phyloP scores from a whole-genome alignment of 1,140 invertebrate genomes.

The Aphelinus atriplicis region DNA sequence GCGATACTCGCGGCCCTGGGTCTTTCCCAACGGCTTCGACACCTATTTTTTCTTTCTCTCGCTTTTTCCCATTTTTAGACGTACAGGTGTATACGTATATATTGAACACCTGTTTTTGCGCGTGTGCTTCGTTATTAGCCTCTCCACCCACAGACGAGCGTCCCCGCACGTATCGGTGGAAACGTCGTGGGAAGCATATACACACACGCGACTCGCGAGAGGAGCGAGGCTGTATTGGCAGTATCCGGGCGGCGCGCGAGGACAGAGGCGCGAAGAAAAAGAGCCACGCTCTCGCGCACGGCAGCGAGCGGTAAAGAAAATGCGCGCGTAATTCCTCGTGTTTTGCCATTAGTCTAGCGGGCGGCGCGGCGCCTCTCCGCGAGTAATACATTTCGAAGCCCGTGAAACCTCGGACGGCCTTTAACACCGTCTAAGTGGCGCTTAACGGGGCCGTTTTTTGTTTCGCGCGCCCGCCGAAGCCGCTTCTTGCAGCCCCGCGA shows the following conservation, averaged over 20 bases:
- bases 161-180: too few relatives aligned
- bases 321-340: conserved; percentile 43
- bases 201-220: too few relatives aligned
- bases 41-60: too few relatives aligned
- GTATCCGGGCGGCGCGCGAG: background rate
- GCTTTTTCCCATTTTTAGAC: too few relatives aligned
- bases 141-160: too few relatives aligned
- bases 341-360: conserved; percentile 32
- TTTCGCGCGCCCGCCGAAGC: conserved; percentile 13
- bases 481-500: conserved; percentile 37
- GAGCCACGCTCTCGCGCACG: background rate
- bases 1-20: too few relatives aligned
- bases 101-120: too few relatives aligned
- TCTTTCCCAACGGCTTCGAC: too few relatives aligned
- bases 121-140: too few relatives aligned
- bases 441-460: conserved; percentile 48
- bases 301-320: background rate
- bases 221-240: background rate
- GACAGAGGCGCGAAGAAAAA: conserved; percentile 32
- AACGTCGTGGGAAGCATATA: too few relatives aligned
- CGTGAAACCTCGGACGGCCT: conserved; percentile 40
- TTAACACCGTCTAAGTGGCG: conserved; percentile 49
- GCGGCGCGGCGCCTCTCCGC: background rate
- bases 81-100: too few relatives aligned
- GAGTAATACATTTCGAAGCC: conserved; percentile 29